Conservation (phyloP, 2,797 vertebrate species). For the Bovichtus diacanthus region DNA sequence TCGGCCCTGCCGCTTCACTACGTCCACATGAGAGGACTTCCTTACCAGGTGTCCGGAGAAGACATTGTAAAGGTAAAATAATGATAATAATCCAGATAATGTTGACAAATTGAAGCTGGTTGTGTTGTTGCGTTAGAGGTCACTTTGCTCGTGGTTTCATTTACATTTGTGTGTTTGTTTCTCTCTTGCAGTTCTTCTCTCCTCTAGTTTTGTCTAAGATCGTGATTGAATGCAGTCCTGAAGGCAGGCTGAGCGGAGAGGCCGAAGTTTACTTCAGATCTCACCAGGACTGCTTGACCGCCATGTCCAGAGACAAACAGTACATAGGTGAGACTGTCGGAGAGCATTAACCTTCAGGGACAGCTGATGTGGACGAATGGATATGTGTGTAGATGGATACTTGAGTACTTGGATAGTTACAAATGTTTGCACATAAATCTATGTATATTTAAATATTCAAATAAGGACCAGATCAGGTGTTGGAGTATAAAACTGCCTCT, state of each 20-base stretch:
- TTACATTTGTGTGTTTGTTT: fast-evolving
- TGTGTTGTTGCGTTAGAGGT: background rate
- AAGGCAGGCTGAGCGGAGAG: constrained; percentile 87
- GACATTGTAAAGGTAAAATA: constrained; percentile 88
- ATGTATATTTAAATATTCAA: background rate
- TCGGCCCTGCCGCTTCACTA: constrained; percentile 44
- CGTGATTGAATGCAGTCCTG: constrained; percentile 87
- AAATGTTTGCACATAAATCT: no score
- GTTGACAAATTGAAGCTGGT: background rate
- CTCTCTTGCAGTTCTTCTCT: constrained; percentile 89
- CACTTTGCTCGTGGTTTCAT: background rate
- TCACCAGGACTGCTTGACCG: constrained; percentile 85
- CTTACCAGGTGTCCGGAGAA: constrained; percentile 84
- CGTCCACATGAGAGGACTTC: constrained; percentile 91
- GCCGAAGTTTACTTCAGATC: constrained; percentile 88
- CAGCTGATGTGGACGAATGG: background rate
- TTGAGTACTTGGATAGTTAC: no score
- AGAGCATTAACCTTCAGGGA: background rate
- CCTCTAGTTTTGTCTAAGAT: constrained; percentile 88
- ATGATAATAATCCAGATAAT: background rate
- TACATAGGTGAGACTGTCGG: constrained; percentile 85
- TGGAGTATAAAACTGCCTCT: background rate
- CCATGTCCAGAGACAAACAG: constrained; percentile 90
- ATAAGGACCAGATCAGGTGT: no score
- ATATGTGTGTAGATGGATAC: background rate